Percentiles rank a stretch among this genome's conserved stretches.
phyloP scores from a whole-genome alignment of 2,113 vertebrate genomes.

The Atractosteus spatula region DNA sequence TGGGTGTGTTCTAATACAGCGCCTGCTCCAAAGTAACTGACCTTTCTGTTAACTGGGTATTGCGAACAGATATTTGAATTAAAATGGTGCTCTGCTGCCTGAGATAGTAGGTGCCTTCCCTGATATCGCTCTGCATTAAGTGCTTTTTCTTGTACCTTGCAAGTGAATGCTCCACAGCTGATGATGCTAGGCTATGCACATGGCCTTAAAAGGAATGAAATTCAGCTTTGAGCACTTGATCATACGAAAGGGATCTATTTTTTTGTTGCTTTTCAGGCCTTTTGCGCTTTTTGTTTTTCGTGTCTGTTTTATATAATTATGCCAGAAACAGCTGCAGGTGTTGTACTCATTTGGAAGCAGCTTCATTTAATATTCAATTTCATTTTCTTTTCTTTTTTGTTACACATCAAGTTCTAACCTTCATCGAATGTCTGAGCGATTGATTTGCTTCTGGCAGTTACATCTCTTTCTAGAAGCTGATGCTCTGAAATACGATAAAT shows the following conservation, averaged over 20 bases:
- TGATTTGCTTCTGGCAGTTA: constrained; percentile 29
- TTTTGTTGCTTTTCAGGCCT: background rate
- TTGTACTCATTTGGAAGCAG: background rate
- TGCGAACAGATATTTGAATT: background rate
- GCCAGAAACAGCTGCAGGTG: background rate
- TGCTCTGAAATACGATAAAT: background rate
- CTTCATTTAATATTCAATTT: background rate
- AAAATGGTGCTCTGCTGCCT: background rate
- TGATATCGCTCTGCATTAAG: background rate
- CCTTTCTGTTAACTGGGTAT: background rate
- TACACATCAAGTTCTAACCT: background rate
- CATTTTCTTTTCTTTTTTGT: constrained; percentile 4
- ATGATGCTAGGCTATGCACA: background rate
- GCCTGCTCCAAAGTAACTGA: too few species aligned
- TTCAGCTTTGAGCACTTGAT: background rate
- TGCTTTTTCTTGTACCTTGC: constrained; percentile 6
- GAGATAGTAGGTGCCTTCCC: background rate
- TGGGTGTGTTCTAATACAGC: too few species aligned
- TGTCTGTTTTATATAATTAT: background rate
- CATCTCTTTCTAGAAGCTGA: constrained; percentile 26
- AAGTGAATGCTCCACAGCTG: too few species aligned
- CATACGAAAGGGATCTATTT: background rate
- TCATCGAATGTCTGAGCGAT: background rate
- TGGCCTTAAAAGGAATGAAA: background rate
- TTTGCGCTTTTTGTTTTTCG: background rate